Evolutionary conservation across 2,797 vertebrate genomes (phyloP).

Genomic region (Glyptemys insculpta): DNA sequence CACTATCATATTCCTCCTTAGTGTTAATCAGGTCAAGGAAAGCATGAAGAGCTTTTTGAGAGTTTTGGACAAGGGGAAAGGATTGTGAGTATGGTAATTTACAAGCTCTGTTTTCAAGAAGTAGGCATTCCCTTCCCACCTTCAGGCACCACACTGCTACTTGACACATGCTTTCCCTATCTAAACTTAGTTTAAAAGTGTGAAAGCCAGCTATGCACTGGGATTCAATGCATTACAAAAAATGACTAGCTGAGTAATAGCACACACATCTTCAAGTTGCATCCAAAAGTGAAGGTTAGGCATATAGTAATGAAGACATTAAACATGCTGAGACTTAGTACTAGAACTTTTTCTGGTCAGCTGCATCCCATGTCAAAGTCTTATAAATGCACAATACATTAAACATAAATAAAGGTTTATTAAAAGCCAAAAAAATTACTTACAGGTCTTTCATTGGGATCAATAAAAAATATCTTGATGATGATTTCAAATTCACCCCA

Average conservation of each 20-base stretch:
- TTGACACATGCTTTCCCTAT: background rate
- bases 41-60: background rate
- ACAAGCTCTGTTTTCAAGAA: background rate
- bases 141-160: background rate
- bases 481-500: slow-evolving; percentile 99
- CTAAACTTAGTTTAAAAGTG: background rate
- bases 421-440: slow-evolving; percentile 71
- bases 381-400: background rate
- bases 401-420: background rate
- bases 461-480: slow-evolving; percentile 98
- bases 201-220: background rate
- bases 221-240: background rate
- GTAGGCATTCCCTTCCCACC: background rate
- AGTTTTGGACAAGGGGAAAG: background rate
- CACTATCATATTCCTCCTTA: background rate
- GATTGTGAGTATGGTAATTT: background rate
- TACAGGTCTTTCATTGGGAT: slow-evolving; percentile 97
- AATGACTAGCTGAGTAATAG: background rate
- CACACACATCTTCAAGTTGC: background rate
- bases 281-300: rapidly evolving
- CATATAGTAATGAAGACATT: background rate
- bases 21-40: rapidly evolving
- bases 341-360: background rate
- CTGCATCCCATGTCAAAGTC: background rate
- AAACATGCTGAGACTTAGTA: background rate